Evolutionary conservation across 2,113 vertebrate species (phyloP).

Genomic region (Dicaeum eximium): DNA sequence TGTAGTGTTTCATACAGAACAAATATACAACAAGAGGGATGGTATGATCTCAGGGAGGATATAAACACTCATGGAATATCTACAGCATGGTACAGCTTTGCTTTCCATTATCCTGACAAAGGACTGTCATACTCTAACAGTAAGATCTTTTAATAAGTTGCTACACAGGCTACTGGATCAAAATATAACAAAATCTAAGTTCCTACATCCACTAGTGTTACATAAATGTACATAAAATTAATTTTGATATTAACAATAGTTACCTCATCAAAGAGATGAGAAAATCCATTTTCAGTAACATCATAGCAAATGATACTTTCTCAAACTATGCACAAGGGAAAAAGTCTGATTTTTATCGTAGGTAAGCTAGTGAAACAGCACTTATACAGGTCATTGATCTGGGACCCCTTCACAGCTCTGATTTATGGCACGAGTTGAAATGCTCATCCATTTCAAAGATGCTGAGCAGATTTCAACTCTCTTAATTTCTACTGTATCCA

Average conservation of each 20-base stretch:
- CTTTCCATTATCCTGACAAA: not conserved
- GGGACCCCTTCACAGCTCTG: not conserved
- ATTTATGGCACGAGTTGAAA: not conserved
- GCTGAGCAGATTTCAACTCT: not conserved
- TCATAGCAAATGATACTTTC: not conserved
- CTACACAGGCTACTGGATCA: not conserved
- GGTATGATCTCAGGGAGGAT: not conserved
- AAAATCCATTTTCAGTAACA: not conserved
- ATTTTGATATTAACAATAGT: not conserved
- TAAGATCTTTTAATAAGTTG: not conserved
- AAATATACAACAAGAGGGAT: not conserved
- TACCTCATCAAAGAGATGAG: not conserved
- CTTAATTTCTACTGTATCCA: not conserved
- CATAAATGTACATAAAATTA: not conserved
- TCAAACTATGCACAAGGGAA: not conserved
- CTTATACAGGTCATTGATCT: not conserved
- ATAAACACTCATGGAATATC: not conserved
- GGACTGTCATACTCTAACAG: not conserved
- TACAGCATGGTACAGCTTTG: not conserved
- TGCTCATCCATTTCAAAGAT: not conserved
- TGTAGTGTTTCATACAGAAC: not conserved
- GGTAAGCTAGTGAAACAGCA: not conserved
- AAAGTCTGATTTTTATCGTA: not conserved
- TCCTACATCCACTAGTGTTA: not conserved
- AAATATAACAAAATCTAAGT: not conserved